Evolutionary conservation across 2,113 vertebrate species (phyloP).

Genomic region (Melanostigma gelatinosum): DNA sequence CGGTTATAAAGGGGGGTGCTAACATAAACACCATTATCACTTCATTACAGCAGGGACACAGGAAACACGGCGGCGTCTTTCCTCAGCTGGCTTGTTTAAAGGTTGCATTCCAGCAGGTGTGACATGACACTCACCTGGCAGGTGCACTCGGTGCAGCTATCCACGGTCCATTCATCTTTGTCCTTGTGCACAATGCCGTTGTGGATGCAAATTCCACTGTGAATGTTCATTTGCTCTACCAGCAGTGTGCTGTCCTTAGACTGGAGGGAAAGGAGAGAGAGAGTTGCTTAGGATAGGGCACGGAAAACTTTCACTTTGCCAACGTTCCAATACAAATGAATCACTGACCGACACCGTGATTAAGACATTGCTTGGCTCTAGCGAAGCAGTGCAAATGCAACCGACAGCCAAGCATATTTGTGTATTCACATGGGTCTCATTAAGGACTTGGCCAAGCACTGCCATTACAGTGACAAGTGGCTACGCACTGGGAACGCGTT

Average conservation of each 20-base stretch:
- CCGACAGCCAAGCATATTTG: conserved; percentile 74
- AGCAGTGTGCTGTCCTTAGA: conserved; percentile 83
- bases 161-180: conserved; percentile 94
- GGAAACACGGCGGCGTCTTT: conserved; percentile 34
- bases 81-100: conserved; percentile 17
- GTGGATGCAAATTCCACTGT: conserved; percentile 87
- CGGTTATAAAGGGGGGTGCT: conserved; percentile 21
- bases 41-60: conserved; percentile 29
- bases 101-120: conserved; percentile 46
- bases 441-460: conserved; percentile 68
- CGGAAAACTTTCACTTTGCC: conserved; percentile 77
- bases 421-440: conserved; percentile 78
- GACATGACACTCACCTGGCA: conserved; percentile 88
- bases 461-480: conserved; percentile 73
- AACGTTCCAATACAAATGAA: conserved; percentile 79
- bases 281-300: conserved; percentile 52
- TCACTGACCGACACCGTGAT: conserved; percentile 66
- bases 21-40: conserved; percentile 55
- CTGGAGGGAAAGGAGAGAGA: conserved; percentile 74
- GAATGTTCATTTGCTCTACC: conserved; percentile 79
- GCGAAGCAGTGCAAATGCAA: conserved; percentile 65
- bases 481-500: conserved; percentile 47
- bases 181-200: conserved; percentile 90
- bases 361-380: conserved; percentile 74
- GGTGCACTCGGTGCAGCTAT: conserved; percentile 95